Percentiles rank a stretch among this genome's conserved stretches.
Evolutionary conservation across 2,797 vertebrate genomes (phyloP).

Genomic region (Yasuhikotakia modesta): DNA sequence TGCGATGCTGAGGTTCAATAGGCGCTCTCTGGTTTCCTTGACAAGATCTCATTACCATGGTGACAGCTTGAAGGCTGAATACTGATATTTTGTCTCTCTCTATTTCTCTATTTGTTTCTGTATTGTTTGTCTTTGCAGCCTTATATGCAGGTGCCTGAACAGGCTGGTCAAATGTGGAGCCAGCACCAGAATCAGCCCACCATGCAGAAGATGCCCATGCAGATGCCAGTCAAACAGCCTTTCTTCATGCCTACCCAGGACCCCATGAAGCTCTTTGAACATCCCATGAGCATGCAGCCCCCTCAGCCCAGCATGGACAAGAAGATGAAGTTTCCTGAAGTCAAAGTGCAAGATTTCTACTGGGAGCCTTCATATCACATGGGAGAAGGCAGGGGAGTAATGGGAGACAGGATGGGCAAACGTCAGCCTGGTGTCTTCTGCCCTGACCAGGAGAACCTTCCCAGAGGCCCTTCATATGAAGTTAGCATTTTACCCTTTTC

Average conservation of each 20-base stretch:
- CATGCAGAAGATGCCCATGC: slow-evolving; percentile 85
- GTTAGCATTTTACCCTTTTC: slow-evolving; percentile 68
- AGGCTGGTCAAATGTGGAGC: slow-evolving; percentile 90
- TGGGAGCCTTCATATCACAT: slow-evolving; percentile 89
- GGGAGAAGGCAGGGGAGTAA: slow-evolving; percentile 79
- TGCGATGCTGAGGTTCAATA: background rate
- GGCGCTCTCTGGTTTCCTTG: slow-evolving; percentile 3
- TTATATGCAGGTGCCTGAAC: slow-evolving; percentile 88
- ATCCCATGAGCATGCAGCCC: slow-evolving; percentile 80
- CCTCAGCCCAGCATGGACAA: slow-evolving; percentile 83
- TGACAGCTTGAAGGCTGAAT: background rate
- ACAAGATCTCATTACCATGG: slow-evolving; percentile 10
- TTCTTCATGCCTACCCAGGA: slow-evolving; percentile 92
- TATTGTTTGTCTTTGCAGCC: slow-evolving; percentile 60
- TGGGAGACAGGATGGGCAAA: slow-evolving; percentile 82
- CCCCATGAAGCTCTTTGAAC: slow-evolving; percentile 90
- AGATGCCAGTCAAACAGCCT: slow-evolving; percentile 86
- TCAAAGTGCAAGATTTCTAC: slow-evolving; percentile 91
- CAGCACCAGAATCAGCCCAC: slow-evolving; percentile 83
- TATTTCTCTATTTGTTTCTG: background rate
- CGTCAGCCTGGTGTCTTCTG: slow-evolving; percentile 84
- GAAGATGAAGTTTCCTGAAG: slow-evolving; percentile 92
- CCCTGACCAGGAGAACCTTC: slow-evolving; percentile 82
- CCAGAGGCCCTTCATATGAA: slow-evolving; percentile 86
- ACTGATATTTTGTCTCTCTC: background rate